Evolutionary conservation across 1,140 invertebrate genomes (phyloP), one percentile per base, ranked within the genome.

Genomic region (Chlorops oryzae): DNA sequence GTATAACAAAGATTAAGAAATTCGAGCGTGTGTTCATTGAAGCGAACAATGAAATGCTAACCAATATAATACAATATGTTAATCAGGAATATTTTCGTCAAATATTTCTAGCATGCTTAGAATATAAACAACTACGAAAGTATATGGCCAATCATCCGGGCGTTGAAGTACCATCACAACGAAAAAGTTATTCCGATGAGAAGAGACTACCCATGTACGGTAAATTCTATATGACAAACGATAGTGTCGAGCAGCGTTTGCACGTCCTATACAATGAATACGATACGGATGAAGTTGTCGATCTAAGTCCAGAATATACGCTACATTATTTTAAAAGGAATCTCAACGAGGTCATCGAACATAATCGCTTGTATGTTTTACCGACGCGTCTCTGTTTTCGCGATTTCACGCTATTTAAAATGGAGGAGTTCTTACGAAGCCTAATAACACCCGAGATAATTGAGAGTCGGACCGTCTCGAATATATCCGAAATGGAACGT

Each of bases 361-460:
- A 57, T 13, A 52, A 69, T 24, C 50, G 59, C 5, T 37, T 64
- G 10, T 34, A 52, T 1, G 42, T 55, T 1, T 56, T 69, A 23
- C 65, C 65, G 2, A 59, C 61, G 0, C 52, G 55, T 2, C 52
- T 69, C 1, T 69, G 65, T 24, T 69, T 64, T 48, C 60, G 65
- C 10, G 65, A 69, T 17, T 69, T 69, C 27, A 69, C 65, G 0
- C 51, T 69, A 0, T 69, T 50, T 23, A 56, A 66, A 46, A 64
- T 62, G 59, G 37, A 66, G 5, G 21, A 47, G 23, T 69, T 69
- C 20, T 27, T 69, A 0, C 12, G 41, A 12, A 58, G 62, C 24
- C 25, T 69, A n/a, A 45, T 65, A 13, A 69, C 65, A 0, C 56
- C 56, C 0, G 28, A 62, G 47, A 65, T 56, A 52, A 52, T 53